Evolutionary conservation across 2,888 invertebrate genomes (phyloP), one percentile per base, ranked within the genome.

Genomic region (Abscondita cerata): DNA sequence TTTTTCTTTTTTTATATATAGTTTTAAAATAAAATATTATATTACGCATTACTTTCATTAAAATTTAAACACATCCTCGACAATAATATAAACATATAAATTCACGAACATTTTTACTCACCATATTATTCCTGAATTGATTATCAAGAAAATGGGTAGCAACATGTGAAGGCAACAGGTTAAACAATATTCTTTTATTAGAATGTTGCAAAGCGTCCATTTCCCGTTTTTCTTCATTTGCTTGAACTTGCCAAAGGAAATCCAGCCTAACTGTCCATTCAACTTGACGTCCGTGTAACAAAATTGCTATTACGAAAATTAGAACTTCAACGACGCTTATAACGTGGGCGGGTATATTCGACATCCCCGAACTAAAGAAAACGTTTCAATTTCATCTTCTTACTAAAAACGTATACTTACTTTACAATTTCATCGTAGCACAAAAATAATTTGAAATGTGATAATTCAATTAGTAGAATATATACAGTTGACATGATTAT

Each of bases 171-270:
- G 96, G 96, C 58, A 96, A 84, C 68, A 96, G 83, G 82, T 96
- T 96, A 82, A 93, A 94, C 56, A 96, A 81, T 74, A 96, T 95
- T 74, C 93, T 84, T 79, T 90, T 87, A 80, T 95, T 96, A 69
- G 93, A 93, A 83, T 91, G 90, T 84, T 92, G 95, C 65, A 96
- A 80, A n/a, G 94, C 92, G 72, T 93, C 93, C 95, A 96, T 95
- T 79, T 95, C 95, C 53, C 90, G 86, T 79, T 95, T 95, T 81
- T 96, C 95, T 76, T 95, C 94, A 52, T 92, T 87, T 2, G 95
- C 95, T 83, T 95, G 91, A 67, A 90, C 84, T 78, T 92, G 91
- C 91, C 91, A 92, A 19, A 92, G 82, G 78, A 92, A 92, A 81
- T 92, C 91, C 46, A 92, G 83, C 20, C 95, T 83, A 15, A 93